Percentiles rank a stretch among this genome's conserved stretches.
phyloP scores from a whole-genome alignment of 2,113 vertebrate species.

The Bungarus multicinctus region DNA sequence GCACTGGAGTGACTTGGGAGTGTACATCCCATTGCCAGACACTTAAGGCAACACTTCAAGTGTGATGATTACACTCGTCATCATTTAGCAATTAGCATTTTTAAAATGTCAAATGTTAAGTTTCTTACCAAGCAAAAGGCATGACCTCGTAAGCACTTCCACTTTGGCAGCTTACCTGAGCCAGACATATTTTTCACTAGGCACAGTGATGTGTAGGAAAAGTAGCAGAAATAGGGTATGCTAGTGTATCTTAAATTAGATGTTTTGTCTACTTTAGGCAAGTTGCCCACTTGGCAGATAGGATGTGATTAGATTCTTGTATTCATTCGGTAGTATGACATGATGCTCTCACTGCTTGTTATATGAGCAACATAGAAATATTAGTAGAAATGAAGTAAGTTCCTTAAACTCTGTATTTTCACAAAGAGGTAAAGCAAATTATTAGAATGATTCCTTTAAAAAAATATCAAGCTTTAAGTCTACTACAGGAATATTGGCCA shows the following conservation, averaged over 20 bases:
- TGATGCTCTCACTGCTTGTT: background rate
- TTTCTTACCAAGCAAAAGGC: slow-evolving; percentile 3
- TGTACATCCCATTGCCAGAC: slow-evolving; percentile 1
- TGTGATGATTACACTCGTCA: slow-evolving; percentile 17
- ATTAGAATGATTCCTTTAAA: background rate
- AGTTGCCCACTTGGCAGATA: background rate
- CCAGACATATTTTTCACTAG: background rate
- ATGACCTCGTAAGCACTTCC: background rate
- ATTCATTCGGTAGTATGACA: background rate
- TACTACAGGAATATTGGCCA: background rate
- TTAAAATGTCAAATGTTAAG: slow-evolving; percentile 25
- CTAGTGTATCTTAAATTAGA: too few relatives aligned
- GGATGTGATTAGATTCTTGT: background rate
- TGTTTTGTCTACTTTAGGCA: background rate
- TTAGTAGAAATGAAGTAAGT: background rate
- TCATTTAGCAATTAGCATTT: slow-evolving; percentile 25
- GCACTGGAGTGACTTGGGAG: slow-evolving; percentile 18
- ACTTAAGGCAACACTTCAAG: slow-evolving; percentile 16
- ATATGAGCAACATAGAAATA: background rate
- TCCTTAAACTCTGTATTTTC: background rate
- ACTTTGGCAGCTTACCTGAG: background rate
- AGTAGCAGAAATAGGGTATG: background rate
- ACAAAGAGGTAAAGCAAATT: background rate
- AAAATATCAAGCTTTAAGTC: background rate
- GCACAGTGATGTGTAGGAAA: background rate